These are phyloP conservation scores for Vultur gryphus DNA, from an alignment of 2,797 vertebrate genomes.

Conservation along the genomic window DNA sequence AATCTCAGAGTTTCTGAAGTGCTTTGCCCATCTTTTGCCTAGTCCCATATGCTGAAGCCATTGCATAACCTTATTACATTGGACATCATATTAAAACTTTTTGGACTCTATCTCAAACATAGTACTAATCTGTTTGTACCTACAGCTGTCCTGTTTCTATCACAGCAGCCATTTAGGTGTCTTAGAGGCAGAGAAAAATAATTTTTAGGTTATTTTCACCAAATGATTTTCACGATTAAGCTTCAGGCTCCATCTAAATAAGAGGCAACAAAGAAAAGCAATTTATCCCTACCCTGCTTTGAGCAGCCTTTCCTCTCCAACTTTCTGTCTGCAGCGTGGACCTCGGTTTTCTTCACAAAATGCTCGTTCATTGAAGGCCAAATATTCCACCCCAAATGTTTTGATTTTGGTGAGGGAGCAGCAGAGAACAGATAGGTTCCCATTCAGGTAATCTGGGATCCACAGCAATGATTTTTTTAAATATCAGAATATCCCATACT, in stretches of 20 bases:
- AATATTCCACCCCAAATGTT: background rate
- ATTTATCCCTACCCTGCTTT: background rate
- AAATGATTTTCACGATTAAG: background rate
- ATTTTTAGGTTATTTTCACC: background rate
- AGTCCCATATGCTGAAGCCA: background rate
- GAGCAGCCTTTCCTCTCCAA: background rate
- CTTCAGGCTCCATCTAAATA: background rate
- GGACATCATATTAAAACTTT: background rate
- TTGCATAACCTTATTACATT: background rate
- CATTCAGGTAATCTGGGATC: background rate
- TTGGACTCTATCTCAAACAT: background rate
- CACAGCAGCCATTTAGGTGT: background rate
- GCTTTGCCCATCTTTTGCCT: background rate
- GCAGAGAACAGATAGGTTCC: background rate
- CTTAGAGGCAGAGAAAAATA: background rate
- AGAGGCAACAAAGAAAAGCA: background rate
- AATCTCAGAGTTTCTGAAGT: background rate
- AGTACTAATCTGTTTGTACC: background rate
- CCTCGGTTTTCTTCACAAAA: background rate
- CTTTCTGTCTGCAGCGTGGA: rapidly evolving
- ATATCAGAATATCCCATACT: background rate
- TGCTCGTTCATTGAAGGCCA: background rate
- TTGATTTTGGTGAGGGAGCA: background rate
- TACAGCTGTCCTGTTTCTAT: background rate
- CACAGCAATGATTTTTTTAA: background rate